Conservation (phyloP, 2,113 vertebrate genomes). For the Scytalopus superciliaris region DNA sequence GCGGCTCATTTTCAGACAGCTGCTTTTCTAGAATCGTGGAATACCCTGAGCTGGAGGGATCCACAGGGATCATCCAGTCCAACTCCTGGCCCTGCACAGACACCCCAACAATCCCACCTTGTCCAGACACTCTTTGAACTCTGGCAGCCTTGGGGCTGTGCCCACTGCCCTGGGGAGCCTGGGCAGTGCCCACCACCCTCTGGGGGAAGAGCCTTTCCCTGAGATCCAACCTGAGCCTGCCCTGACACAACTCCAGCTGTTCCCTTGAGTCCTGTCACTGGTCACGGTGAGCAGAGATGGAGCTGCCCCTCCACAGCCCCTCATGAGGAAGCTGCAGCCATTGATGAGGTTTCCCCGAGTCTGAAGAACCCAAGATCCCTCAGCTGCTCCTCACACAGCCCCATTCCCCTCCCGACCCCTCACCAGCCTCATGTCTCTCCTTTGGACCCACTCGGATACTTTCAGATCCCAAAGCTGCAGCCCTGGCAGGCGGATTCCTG, state of each 20-base stretch:
- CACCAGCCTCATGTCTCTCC: not conserved
- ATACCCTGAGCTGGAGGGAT: not conserved
- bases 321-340: not conserved
- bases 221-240: fast-evolving
- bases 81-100: not conserved
- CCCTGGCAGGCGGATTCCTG: not conserved
- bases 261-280: not conserved
- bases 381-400: not conserved
- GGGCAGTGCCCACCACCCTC: not conserved
- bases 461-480: not conserved
- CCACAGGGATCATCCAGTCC: fast-evolving
- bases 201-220: not conserved
- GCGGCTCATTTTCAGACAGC: not conserved
- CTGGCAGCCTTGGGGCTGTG: not conserved
- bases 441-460: not conserved
- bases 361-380: not conserved
- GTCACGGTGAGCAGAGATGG: not conserved
- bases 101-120: not conserved
- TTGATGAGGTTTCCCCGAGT: not conserved
- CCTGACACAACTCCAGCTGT: fast-evolving
- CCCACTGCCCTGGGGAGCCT: not conserved
- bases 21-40: not conserved
- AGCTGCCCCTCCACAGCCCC: not conserved
- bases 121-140: fast-evolving
- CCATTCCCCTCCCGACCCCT: not conserved